Percentiles rank a stretch among this genome's conserved stretches.
Conservation (phyloP, 2,888 invertebrate genomes). For the Dinocampus coccinellae region DNA sequence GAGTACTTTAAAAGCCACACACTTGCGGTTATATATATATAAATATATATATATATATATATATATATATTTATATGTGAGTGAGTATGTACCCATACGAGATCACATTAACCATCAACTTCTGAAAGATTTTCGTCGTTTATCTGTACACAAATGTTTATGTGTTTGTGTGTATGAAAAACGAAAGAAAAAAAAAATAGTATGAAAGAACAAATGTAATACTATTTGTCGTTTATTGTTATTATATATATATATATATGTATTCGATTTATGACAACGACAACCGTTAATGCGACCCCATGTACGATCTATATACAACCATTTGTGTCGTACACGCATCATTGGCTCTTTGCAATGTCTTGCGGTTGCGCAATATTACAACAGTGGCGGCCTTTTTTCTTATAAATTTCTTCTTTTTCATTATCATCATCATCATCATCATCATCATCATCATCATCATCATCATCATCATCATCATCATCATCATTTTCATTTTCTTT, state of each 20-base stretch:
- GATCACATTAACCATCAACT: constrained; percentile 3
- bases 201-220: no score
- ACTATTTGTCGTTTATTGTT: background rate
- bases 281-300: background rate
- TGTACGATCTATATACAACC: background rate
- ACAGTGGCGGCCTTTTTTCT: background rate
- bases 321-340: constrained; percentile 11
- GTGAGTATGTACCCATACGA: constrained; percentile 1
- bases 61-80: no score
- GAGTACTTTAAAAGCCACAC: constrained; percentile 8
- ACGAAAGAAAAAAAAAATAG: background rate
- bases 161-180: background rate
- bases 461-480: no score
- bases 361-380: constrained; percentile 25
- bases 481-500: no score
- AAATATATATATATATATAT: no score
- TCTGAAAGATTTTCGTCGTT: background rate
- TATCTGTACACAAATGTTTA: no score
- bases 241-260: background rate
- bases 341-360: background rate
- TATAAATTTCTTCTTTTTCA: background rate
- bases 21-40: constrained; percentile 17
- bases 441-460: no score
- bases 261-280: background rate
- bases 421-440: no score